phyloP scores from a whole-genome alignment of 2,797 vertebrate genomes.

The Poeciliopsis gracilis region DNA sequence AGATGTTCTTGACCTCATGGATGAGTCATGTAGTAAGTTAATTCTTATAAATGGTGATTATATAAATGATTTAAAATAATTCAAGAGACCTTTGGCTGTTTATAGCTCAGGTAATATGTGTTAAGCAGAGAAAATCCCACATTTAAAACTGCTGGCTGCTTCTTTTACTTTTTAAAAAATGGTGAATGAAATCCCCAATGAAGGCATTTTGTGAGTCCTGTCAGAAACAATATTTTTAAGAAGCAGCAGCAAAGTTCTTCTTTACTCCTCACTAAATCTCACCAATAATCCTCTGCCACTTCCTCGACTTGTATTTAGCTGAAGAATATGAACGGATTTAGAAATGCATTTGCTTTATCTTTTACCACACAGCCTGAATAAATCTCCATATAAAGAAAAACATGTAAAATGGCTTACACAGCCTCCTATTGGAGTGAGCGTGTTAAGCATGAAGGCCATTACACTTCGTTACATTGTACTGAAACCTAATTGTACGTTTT shows the following conservation, averaged over 20 bases:
- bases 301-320: slow-evolving; percentile 45
- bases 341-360: slow-evolving; percentile 39
- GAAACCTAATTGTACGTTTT: slow-evolving; percentile 7
- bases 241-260: background rate
- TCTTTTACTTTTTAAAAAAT: background rate
- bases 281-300: slow-evolving; percentile 41
- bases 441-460: slow-evolving; percentile 4
- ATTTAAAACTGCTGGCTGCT: background rate
- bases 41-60: background rate
- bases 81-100: background rate
- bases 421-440: slow-evolving; percentile 9
- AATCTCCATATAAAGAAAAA: slow-evolving; percentile 8
- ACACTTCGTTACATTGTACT: slow-evolving; percentile 6
- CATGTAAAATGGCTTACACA: background rate
- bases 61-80: background rate
- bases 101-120: background rate
- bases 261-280: slow-evolving; percentile 21
- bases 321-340: slow-evolving; percentile 36
- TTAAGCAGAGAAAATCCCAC: background rate
- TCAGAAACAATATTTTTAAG: background rate
- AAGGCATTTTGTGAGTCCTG: background rate
- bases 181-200: background rate
- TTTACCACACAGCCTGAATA: slow-evolving; percentile 27
- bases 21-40: background rate
- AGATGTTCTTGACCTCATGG: background rate